A percentile compares a stretch with the other conserved stretches of the same genome.
Evolutionary conservation across 37 sponge, comb jelly and placozoan genomes (phyloP).

Genomic region (Hormiphora californensis): DNA sequence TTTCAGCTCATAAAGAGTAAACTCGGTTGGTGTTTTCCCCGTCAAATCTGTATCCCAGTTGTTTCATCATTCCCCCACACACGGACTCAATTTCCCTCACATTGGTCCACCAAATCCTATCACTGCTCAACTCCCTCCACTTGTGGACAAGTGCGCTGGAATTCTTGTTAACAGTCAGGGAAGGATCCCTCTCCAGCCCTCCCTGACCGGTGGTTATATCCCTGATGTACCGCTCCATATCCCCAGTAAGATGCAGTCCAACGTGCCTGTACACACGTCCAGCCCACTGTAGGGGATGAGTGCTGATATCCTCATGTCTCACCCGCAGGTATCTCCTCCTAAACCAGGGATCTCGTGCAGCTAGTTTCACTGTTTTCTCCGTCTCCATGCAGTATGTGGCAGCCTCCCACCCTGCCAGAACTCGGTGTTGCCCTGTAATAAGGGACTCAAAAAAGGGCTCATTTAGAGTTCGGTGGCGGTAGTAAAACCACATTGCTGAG

Average conservation of each 20-base stretch:
- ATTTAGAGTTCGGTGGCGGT: not conserved
- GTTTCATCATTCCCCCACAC: too few species aligned
- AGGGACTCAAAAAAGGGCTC: too few species aligned
- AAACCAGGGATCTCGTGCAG: not conserved
- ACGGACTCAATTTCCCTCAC: too few species aligned
- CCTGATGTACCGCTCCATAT: not conserved
- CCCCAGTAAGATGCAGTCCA: not conserved
- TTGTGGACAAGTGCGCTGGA: not conserved
- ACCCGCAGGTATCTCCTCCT: not conserved
- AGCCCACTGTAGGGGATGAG: not conserved
- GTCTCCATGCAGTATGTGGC: too few species aligned
- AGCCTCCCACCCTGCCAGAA: too few species aligned
- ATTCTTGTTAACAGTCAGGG: not conserved
- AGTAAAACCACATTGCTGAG: not conserved
- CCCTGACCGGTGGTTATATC: not conserved
- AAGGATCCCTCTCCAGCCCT: not conserved
- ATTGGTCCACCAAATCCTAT: too few species aligned
- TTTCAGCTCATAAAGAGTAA: too few species aligned
- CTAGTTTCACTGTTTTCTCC: too few species aligned
- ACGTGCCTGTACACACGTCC: not conserved
- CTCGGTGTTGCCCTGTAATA: too few species aligned
- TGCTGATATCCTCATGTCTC: not conserved
- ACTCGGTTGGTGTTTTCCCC: too few species aligned
- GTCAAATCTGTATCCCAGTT: too few species aligned
- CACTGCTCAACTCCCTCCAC: conserved; percentile 14